Percentiles rank a stretch among this genome's conserved stretches.
Conservation (phyloP, 1,140 invertebrate genomes). For the Bombyx mori region DNA sequence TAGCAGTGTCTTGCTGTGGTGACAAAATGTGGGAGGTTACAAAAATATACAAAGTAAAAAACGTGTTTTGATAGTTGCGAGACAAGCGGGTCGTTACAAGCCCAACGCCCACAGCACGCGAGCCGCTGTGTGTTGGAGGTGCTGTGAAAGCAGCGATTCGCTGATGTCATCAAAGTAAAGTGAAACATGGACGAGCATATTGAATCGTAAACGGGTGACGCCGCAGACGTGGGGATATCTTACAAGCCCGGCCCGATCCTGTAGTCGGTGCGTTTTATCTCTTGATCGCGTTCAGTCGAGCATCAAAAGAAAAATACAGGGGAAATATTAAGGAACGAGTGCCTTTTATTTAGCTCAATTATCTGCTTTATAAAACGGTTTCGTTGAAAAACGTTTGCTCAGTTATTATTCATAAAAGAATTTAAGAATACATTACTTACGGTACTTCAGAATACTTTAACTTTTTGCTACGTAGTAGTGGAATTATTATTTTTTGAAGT, state of each 20-base stretch:
- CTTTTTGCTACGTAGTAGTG: no score
- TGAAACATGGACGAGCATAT: slow-evolving; percentile 21
- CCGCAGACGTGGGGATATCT: slow-evolving; percentile 36
- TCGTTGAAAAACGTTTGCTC: slow-evolving; percentile 11
- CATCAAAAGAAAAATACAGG: slow-evolving; percentile 51
- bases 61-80: background rate
- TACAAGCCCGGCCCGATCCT: slow-evolving; percentile 30
- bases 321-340: slow-evolving; percentile 20
- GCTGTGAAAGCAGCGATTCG: no score
- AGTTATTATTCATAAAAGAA: background rate
- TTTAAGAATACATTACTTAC: slow-evolving; percentile 10
- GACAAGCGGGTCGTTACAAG: slow-evolving; percentile 9
- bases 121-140: background rate
- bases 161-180: slow-evolving; percentile 3
- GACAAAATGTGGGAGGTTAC: slow-evolving; percentile 3
- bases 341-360: slow-evolving; percentile 45
- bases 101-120: slow-evolving; percentile 9
- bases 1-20: slow-evolving; percentile 3
- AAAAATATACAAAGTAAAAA: slow-evolving; percentile 5
- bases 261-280: slow-evolving; percentile 55
- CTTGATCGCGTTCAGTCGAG: slow-evolving; percentile 62
- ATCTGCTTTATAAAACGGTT: slow-evolving; percentile 27
- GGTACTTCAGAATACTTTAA: background rate
- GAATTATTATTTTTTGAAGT: no score
- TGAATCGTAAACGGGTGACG: slow-evolving; percentile 35